These are phyloP conservation scores for Microctenopoma stevenorrisi DNA, from an alignment of 2,797 vertebrate genomes.

Conservation along the genomic window DNA sequence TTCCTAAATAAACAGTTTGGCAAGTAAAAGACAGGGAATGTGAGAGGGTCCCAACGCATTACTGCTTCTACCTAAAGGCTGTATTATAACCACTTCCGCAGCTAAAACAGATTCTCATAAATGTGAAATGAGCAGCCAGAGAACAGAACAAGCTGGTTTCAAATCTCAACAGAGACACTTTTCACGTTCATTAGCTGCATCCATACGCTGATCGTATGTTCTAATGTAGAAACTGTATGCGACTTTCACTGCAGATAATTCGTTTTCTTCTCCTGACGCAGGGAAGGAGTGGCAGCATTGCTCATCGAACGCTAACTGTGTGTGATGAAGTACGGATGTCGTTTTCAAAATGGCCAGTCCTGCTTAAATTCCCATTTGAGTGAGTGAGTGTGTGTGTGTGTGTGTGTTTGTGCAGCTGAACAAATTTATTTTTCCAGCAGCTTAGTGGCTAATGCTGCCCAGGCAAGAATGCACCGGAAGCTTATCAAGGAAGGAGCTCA, in stretches of 20 bases:
- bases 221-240: slow-evolving; percentile 22
- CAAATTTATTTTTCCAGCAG: slow-evolving; percentile 65
- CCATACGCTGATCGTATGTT: slow-evolving; percentile 14
- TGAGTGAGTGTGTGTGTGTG: slow-evolving; percentile 8
- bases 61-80: slow-evolving; percentile 44
- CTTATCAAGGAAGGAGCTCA: slow-evolving; percentile 48
- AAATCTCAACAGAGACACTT: slow-evolving; percentile 37
- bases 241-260: slow-evolving; percentile 39
- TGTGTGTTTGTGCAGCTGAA: slow-evolving; percentile 36
- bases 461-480: slow-evolving; percentile 52
- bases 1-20: slow-evolving; percentile 35
- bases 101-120: slow-evolving; percentile 66
- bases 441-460: slow-evolving; percentile 57
- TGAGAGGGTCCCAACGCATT: slow-evolving; percentile 27
- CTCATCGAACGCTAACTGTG: slow-evolving; percentile 46
- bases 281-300: slow-evolving; percentile 24
- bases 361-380: slow-evolving; percentile 49
- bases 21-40: not conserved
- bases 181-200: slow-evolving; percentile 40
- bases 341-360: slow-evolving; percentile 45
- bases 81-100: slow-evolving; percentile 41
- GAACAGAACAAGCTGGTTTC: slow-evolving; percentile 40
- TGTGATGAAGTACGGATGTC: slow-evolving; percentile 42
- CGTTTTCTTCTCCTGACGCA: slow-evolving; percentile 38
- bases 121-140: slow-evolving; percentile 58